phyloP scores from a whole-genome alignment of 2,888 invertebrate genomes.

The Dexiosoma caninum region DNA sequence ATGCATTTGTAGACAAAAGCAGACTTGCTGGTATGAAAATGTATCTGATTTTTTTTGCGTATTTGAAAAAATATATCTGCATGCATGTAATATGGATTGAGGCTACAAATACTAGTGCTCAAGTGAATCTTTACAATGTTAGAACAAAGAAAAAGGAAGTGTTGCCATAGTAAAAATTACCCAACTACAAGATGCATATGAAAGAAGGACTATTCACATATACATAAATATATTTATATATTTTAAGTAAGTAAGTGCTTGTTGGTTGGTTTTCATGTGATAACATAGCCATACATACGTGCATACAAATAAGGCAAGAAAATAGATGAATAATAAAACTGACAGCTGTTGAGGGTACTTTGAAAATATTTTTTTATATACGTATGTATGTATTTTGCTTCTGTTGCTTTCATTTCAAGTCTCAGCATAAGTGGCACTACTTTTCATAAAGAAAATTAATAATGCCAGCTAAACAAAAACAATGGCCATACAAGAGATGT shows the following conservation, averaged over 20 bases:
- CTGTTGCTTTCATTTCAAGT: conserved; percentile 11
- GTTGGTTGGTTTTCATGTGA: neutral
- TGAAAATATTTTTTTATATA: neutral
- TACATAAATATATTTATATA: neutral
- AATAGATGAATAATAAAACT: conserved; percentile 25
- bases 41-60: neutral
- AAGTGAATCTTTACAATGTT: conserved; percentile 12
- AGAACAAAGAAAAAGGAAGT: conserved; percentile 20
- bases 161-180: conserved; percentile 38
- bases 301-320: conserved; percentile 1
- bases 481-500: neutral
- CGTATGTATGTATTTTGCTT: neutral
- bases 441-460: conserved; percentile 26
- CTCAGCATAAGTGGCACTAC: conserved; percentile 42
- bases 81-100: conserved; percentile 2
- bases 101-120: conserved; percentile 20
- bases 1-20: neutral
- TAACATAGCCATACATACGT: neutral
- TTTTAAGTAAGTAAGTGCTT: conserved; percentile 10
- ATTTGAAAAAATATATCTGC: neutral
- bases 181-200: conserved; percentile 27
- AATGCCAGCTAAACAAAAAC: conserved; percentile 21
- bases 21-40: neutral
- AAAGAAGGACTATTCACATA: no score
- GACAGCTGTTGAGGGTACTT: conserved; percentile 45